Conservation (phyloP, 2,888 invertebrate genomes). For the Conistra vaccinii region DNA sequence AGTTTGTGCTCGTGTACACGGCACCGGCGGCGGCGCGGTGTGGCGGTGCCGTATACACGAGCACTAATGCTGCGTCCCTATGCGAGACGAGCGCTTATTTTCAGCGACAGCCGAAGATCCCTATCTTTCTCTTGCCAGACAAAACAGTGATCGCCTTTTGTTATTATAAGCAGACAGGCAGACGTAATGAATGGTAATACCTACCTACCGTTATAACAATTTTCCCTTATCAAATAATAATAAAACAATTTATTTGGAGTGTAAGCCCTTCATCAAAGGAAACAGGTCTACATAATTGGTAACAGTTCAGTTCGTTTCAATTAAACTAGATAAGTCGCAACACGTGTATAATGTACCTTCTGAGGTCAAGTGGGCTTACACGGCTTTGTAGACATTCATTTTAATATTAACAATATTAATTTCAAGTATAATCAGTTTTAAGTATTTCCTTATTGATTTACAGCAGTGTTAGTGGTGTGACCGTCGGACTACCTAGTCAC, state of each 20-base stretch:
- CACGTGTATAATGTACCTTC: conserved; percentile 21
- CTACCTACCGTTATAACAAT: not conserved
- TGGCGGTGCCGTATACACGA: too few relatives aligned
- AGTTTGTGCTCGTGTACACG: too few relatives aligned
- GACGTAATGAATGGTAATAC: not conserved
- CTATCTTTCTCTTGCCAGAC: too few relatives aligned
- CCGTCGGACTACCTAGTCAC: too few relatives aligned
- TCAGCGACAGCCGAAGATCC: too few relatives aligned
- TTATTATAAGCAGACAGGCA: not conserved
- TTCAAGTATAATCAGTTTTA: not conserved
- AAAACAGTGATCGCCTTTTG: not conserved
- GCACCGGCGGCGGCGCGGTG: too few relatives aligned
- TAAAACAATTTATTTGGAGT: not conserved
- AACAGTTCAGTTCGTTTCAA: not conserved
- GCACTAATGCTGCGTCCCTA: too few relatives aligned
- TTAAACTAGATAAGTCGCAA: conserved; percentile 9
- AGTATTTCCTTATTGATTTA: not conserved
- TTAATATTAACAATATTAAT: not conserved
- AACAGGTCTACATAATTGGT: not conserved
- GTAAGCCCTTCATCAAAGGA: not conserved
- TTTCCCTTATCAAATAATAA: not conserved
- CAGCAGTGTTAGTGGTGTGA: too few relatives aligned
- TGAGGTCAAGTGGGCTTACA: not conserved
- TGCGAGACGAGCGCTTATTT: too few relatives aligned
- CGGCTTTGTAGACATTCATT: not conserved